A percentile compares a stretch with the other conserved stretches of the same genome.
Evolutionary conservation across 1,140 invertebrate genomes (phyloP).

Genomic region (Drosophila tristis): DNA sequence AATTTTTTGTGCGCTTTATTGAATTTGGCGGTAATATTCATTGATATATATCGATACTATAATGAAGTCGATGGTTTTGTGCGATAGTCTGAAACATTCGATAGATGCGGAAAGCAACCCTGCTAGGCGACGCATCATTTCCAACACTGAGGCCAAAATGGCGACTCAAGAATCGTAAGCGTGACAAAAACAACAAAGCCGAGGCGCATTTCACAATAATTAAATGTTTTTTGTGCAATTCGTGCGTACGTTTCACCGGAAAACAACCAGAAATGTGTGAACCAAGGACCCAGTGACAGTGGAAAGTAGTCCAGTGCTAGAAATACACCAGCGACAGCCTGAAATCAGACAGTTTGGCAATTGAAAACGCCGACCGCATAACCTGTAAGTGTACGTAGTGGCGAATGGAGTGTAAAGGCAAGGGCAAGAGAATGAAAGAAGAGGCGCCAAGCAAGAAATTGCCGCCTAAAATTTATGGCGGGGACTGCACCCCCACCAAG

Average conservation of each 20-base stretch:
- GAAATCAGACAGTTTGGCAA: slow-evolving; percentile 42
- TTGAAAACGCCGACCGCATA: slow-evolving; percentile 76
- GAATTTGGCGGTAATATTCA: too few species aligned
- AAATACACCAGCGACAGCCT: slow-evolving; percentile 33
- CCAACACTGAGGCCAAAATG: slow-evolving; percentile 70
- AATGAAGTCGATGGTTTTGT: too few species aligned
- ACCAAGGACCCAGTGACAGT: slow-evolving; percentile 41
- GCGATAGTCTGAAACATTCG: background rate
- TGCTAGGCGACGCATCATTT: slow-evolving; percentile 48
- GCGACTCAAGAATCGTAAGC: slow-evolving; percentile 75
- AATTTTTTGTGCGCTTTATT: too few species aligned
- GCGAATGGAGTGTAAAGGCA: slow-evolving; percentile 77
- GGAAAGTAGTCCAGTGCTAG: slow-evolving; percentile 38
- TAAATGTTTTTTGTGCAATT: slow-evolving; percentile 64
- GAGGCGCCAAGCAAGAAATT: slow-evolving; percentile 83
- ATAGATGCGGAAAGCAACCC: slow-evolving; percentile 6
- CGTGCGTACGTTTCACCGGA: slow-evolving; percentile 19
- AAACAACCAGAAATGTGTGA: slow-evolving; percentile 60
- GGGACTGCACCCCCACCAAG: slow-evolving; percentile 68
- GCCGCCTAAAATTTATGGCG: slow-evolving; percentile 79
- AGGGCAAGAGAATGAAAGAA: slow-evolving; percentile 78
- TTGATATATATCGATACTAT: too few species aligned
- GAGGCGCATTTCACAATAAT: slow-evolving; percentile 80
- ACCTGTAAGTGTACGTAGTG: slow-evolving; percentile 75
- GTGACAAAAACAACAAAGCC: slow-evolving; percentile 78